These are phyloP conservation scores for Microcebus lehilahytsara DNA, from an alignment of 2,113 vertebrate genomes.

Conservation along the genomic window DNA sequence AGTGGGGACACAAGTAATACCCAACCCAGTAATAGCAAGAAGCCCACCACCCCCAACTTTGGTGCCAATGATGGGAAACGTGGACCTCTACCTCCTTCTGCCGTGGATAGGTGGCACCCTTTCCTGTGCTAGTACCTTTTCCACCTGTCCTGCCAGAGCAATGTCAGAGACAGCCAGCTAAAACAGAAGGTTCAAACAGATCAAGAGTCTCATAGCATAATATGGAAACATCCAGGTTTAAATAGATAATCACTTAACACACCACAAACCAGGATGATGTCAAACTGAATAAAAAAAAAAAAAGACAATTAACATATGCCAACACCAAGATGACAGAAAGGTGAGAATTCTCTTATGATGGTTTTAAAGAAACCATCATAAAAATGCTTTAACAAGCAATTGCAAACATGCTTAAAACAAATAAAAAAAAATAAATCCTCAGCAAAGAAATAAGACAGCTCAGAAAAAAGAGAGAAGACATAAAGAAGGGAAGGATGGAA, in stretches of 20 bases:
- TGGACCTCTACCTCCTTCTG: neutral
- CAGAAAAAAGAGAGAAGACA: neutral
- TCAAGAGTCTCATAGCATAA: neutral
- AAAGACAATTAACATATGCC: neutral
- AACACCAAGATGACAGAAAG: neutral
- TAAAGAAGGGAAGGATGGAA: neutral
- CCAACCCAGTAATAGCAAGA: neutral
- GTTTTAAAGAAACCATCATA: neutral
- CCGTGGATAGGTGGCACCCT: neutral
- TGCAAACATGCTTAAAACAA: neutral
- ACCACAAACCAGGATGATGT: neutral
- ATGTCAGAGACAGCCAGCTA: neutral
- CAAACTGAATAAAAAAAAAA: neutral
- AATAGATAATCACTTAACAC: neutral
- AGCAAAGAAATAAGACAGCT: neutral
- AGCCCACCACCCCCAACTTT: no score
- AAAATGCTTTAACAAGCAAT: neutral
- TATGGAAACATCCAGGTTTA: neutral
- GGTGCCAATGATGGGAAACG: neutral
- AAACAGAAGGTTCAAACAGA: neutral
- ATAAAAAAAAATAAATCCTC: neutral
- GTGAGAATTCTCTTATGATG: neutral
- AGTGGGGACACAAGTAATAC: fast-evolving
- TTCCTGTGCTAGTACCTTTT: no score
- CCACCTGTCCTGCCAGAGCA: neutral